These are phyloP conservation scores for Danio jaintianensis DNA, from an alignment of 2,797 vertebrate genomes.

Conservation along the genomic window DNA sequence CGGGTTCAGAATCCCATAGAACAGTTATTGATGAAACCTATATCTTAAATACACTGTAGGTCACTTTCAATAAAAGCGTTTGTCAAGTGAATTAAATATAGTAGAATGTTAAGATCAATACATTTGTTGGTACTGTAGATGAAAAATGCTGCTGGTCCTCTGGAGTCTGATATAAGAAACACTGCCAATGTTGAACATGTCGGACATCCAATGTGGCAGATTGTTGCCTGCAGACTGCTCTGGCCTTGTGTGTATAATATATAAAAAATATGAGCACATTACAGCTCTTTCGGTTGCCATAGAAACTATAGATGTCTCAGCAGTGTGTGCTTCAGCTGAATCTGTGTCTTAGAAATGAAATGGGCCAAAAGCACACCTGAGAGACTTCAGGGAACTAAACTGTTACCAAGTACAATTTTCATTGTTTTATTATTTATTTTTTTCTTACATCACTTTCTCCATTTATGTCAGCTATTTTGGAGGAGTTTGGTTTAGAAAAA, in stretches of 20 bases:
- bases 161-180: neutral
- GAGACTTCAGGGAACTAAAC: neutral
- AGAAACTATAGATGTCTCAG: conserved; percentile 53
- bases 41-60: neutral
- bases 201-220: conserved; percentile 4
- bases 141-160: neutral
- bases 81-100: conserved; percentile 1
- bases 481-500: neutral
- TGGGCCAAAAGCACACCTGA: conserved; percentile 30
- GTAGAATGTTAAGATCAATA: neutral
- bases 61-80: neutral
- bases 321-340: neutral
- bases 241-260: conserved; percentile 32
- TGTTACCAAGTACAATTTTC: neutral
- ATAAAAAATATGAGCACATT: conserved; percentile 40
- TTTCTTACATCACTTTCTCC: too few relatives aligned
- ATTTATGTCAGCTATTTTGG: neutral
- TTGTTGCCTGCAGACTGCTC: conserved; percentile 18
- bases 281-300: conserved; percentile 51
- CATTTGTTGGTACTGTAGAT: neutral
- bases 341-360: conserved; percentile 38
- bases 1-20: neutral
- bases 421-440: neutral
- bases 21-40: neutral
- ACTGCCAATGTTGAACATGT: neutral